Percentiles rank a stretch among this genome's conserved stretches.
phyloP scores from a whole-genome alignment of 1,140 invertebrate genomes.

The Apis florea region DNA sequence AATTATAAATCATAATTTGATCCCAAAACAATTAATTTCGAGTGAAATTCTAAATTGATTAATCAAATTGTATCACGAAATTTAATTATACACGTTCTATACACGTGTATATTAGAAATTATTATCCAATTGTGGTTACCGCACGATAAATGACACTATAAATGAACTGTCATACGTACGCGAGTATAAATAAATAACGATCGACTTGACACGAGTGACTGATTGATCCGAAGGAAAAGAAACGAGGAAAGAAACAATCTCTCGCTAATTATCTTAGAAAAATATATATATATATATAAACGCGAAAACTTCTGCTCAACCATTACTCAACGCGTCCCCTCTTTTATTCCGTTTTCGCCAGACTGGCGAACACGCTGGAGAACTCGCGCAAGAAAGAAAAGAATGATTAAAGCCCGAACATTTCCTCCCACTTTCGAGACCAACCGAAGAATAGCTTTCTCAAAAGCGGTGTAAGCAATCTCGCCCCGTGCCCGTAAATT shows the following conservation, averaged over 20 bases:
- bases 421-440: background rate
- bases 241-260: background rate
- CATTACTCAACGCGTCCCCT: background rate
- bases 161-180: too few species aligned
- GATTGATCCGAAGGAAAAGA: too few species aligned
- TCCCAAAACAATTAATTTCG: too few species aligned
- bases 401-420: slow-evolving; percentile 16
- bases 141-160: too few species aligned
- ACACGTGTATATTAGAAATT: too few species aligned
- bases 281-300: background rate
- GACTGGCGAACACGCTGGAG: background rate
- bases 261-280: background rate
- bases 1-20: too few species aligned
- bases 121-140: too few species aligned
- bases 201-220: too few species aligned
- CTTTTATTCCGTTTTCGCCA: background rate
- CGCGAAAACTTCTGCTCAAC: background rate
- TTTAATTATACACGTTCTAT: too few species aligned
- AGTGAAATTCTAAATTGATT: too few species aligned
- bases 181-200: too few species aligned
- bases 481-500: slow-evolving; percentile 5
- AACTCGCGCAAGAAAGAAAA: background rate
- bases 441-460: background rate
- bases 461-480: slow-evolving; percentile 16
- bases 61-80: too few species aligned